Conservation (phyloP, 2,888 invertebrate species). For the Cerceris ruficornis region DNA sequence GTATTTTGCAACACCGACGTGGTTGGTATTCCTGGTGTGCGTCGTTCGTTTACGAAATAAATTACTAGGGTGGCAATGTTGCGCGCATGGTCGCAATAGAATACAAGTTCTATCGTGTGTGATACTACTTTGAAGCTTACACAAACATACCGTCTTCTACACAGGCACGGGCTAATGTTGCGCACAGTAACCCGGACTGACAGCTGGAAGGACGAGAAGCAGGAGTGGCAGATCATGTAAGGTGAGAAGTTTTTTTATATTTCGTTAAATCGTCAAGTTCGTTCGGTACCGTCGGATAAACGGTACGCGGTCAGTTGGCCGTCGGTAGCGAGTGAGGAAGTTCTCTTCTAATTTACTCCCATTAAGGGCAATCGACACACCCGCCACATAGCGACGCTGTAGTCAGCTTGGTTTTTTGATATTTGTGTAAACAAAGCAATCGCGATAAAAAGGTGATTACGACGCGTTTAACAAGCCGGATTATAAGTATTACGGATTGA, state of each 20-base stretch:
- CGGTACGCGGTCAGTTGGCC: not conserved
- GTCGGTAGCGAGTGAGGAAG: not conserved
- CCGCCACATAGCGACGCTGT: conserved; percentile 30
- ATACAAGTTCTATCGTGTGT: conserved; percentile 28
- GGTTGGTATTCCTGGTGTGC: no score
- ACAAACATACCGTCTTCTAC: conserved; percentile 42
- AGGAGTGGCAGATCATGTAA: conserved; percentile 73
- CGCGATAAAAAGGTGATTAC: not conserved
- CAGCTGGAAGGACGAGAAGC: conserved; percentile 63
- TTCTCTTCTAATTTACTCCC: conserved; percentile 35
- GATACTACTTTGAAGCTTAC: conserved; percentile 26
- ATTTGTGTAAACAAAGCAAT: conserved; percentile 26
- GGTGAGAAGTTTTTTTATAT: conserved; percentile 57
- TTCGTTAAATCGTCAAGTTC: not conserved
- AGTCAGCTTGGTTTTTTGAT: conserved; percentile 4
- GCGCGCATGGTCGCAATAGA: conserved; percentile 32
- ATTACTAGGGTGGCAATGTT: conserved; percentile 19
- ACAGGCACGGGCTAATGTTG: conserved; percentile 45
- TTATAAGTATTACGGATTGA: not conserved
- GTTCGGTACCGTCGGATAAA: not conserved
- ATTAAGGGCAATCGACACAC: conserved; percentile 51
- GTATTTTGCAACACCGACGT: no score
- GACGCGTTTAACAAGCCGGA: not conserved
- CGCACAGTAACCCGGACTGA: conserved; percentile 59
- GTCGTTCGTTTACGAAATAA: not conserved